A percentile compares a stretch with the other conserved stretches of the same genome.
phyloP scores from a whole-genome alignment of 1,140 invertebrate species.

The Drosophila simulans region DNA sequence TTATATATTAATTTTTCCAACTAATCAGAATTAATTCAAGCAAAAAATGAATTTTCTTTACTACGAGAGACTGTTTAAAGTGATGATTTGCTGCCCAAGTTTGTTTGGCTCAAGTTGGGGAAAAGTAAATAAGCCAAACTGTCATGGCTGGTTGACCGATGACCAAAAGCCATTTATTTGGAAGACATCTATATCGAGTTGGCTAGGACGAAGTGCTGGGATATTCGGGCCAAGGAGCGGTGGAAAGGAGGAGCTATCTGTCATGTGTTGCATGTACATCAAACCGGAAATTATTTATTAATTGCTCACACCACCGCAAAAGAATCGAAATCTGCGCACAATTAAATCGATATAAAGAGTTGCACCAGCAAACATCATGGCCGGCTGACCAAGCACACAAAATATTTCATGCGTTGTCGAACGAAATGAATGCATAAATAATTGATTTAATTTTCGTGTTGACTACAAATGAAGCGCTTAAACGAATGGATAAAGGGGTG shows the following conservation, averaged over 20 bases:
- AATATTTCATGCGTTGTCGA: constrained; percentile 22
- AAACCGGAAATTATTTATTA: constrained; percentile 71
- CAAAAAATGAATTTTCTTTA: too few species aligned
- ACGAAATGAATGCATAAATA: constrained; percentile 75
- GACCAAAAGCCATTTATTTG: constrained; percentile 54
- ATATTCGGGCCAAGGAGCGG: constrained; percentile 28
- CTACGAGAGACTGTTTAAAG: neutral
- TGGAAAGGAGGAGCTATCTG: constrained; percentile 27
- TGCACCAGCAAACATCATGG: constrained; percentile 41
- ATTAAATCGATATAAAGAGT: constrained; percentile 71
- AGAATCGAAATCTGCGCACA: constrained; percentile 42
- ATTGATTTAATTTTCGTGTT: constrained; percentile 73
- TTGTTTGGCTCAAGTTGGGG: neutral
- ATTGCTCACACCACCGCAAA: constrained; percentile 59
- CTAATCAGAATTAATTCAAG: neutral
- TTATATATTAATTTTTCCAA: neutral
- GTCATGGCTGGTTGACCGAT: constrained; percentile 25
- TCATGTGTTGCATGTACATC: constrained; percentile 43
- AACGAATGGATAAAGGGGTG: constrained; percentile 14
- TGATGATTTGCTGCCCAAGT: neutral
- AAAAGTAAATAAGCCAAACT: constrained; percentile 16
- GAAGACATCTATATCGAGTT: constrained; percentile 49
- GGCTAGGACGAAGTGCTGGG: constrained; percentile 7
- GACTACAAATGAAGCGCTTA: constrained; percentile 44
- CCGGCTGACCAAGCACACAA: constrained; percentile 22